These are phyloP conservation scores for Tetragnatha versicolor DNA, from an alignment of 1,140 invertebrate species.

Conservation along the genomic window DNA sequence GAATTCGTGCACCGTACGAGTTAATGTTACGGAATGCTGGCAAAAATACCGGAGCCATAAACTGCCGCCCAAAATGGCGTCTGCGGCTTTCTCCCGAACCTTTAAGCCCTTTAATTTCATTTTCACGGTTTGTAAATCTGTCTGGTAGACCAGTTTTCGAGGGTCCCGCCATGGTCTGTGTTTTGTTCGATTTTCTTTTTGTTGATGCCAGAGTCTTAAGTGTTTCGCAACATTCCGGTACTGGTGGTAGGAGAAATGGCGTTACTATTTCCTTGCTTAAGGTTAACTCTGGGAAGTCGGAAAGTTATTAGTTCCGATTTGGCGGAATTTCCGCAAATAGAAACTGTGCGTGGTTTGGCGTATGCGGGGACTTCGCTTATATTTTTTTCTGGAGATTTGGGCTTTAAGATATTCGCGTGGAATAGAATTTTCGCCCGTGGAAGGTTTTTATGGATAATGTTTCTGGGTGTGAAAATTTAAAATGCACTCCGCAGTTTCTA, in stretches of 20 bases:
- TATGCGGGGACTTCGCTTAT: neutral
- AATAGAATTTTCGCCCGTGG: too few relatives aligned
- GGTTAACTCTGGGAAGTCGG: neutral
- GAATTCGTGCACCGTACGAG: neutral
- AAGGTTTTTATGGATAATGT: too few relatives aligned
- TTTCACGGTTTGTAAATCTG: slow-evolving; percentile 52
- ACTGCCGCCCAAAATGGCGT: slow-evolving; percentile 13
- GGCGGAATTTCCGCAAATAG: neutral
- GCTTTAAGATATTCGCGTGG: too few relatives aligned
- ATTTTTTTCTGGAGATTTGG: neutral
- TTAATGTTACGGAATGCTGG: slow-evolving; percentile 22
- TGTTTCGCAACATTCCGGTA: slow-evolving; percentile 13
- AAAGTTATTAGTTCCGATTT: slow-evolving; percentile 29
- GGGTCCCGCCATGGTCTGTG: too few relatives aligned
- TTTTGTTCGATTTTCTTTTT: too few relatives aligned
- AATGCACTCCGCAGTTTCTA: too few relatives aligned
- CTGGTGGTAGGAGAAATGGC: slow-evolving; percentile 19
- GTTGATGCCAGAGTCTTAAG: too few relatives aligned
- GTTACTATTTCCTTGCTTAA: slow-evolving; percentile 41
- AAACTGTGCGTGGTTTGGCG: neutral
- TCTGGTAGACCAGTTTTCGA: neutral
- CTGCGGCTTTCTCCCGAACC: slow-evolving; percentile 18
- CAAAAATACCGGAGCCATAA: slow-evolving; percentile 17
- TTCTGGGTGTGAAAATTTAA: too few relatives aligned
- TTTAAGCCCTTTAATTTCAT: slow-evolving; percentile 45